Conservation (phyloP, 2,797 vertebrate genomes). For the Oophaga sylvatica region DNA sequence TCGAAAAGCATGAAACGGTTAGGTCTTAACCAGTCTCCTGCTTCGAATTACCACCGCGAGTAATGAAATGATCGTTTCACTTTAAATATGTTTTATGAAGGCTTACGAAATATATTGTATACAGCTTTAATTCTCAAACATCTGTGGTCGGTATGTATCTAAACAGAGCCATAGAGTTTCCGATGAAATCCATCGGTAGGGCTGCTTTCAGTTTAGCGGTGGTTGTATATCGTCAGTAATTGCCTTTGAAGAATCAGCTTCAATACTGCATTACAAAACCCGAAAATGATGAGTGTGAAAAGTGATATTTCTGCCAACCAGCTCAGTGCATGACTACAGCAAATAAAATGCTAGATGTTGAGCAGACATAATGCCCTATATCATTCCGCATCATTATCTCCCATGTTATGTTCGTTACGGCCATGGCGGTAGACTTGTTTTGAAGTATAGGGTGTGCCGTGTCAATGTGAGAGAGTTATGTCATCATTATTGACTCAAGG, state of each 20-base stretch:
- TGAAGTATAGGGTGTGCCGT: constrained; percentile 17
- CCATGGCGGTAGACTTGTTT: background rate
- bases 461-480: constrained; percentile 23
- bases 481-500: background rate
- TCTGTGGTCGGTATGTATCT: constrained; percentile 42
- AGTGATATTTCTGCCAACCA: constrained; percentile 50
- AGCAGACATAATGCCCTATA: constrained; percentile 25
- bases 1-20: too few species aligned
- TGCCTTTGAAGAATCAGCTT: constrained; percentile 55
- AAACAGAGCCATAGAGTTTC: constrained; percentile 22
- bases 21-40: background rate
- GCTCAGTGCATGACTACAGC: constrained; percentile 24
- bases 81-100: constrained; percentile 36
- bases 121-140: constrained; percentile 23
- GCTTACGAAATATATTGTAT: background rate
- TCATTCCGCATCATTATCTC: constrained; percentile 15
- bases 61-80: background rate
- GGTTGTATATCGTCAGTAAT: constrained; percentile 46
- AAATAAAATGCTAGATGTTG: constrained; percentile 34
- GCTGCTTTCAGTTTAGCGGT: constrained; percentile 40
- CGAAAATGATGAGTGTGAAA: constrained; percentile 53
- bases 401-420: background rate
- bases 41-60: constrained; percentile 7
- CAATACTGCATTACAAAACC: constrained; percentile 46
- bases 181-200: background rate